phyloP scores from a whole-genome alignment of 1,140 invertebrate species.

The Lethocerus indicus region DNA sequence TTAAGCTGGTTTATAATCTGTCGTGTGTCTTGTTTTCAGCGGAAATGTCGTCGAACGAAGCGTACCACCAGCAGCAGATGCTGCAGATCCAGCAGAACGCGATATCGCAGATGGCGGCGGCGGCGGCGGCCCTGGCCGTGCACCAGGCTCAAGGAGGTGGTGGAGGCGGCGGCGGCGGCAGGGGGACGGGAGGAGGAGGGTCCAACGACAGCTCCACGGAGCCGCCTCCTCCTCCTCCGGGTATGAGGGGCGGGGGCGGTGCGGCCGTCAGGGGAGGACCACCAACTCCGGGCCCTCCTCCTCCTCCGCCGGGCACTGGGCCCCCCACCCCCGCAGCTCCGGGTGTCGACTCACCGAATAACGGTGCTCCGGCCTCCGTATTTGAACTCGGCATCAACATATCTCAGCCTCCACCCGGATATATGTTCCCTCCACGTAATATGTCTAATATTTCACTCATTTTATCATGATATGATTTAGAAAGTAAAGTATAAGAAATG shows the following conservation, averaged over 20 bases:
- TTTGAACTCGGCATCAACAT: constrained; percentile 23
- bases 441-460: too few relatives aligned
- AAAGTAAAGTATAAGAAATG: too few relatives aligned
- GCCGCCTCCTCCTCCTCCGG: too few relatives aligned
- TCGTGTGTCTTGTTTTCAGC: too few relatives aligned
- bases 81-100: constrained; percentile 40
- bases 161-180: not conserved
- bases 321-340: constrained; percentile 9
- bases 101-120: constrained; percentile 8
- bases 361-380: not conserved
- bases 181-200: not conserved
- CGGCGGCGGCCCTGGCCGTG: constrained; percentile 12
- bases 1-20: too few relatives aligned
- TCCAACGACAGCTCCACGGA: too few relatives aligned
- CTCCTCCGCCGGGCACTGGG: not conserved
- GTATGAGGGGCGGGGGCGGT: not conserved
- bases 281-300: not conserved
- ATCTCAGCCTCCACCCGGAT: constrained; percentile 38
- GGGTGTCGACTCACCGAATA: too few relatives aligned
- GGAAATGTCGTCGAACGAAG: too few relatives aligned
- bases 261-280: constrained; percentile 3
- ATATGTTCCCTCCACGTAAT: constrained; percentile 16
- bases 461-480: too few relatives aligned
- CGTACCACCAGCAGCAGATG: constrained; percentile 47
- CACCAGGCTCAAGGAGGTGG: constrained; percentile 13